Conservation (phyloP, 1,140 invertebrate genomes). For the Dendrolimus punctatus region DNA sequence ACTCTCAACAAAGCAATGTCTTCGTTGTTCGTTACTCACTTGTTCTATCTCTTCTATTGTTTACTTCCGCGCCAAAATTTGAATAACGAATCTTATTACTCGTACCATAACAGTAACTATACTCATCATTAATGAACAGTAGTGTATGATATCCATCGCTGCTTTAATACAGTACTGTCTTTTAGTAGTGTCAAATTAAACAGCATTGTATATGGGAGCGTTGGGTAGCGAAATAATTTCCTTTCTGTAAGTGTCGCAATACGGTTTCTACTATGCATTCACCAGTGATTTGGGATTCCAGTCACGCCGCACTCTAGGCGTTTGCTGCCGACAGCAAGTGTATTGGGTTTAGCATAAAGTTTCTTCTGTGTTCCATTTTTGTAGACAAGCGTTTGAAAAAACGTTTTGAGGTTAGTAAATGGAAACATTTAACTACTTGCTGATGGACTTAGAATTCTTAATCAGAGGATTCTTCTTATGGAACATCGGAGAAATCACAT, state of each 20-base stretch:
- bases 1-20: too few species aligned
- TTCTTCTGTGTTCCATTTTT: conserved; percentile 18
- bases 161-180: not conserved
- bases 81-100: too few species aligned
- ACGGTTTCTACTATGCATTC: conserved; percentile 14
- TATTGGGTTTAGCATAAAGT: conserved; percentile 33
- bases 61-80: too few species aligned
- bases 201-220: conserved; percentile 5
- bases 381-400: conserved; percentile 6
- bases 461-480: too few species aligned
- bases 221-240: conserved; percentile 5
- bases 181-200: not conserved
- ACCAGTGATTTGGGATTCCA: conserved; percentile 25
- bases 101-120: too few species aligned
- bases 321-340: conserved; percentile 26
- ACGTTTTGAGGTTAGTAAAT: too few species aligned
- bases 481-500: too few species aligned
- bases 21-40: too few species aligned
- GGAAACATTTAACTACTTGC: too few species aligned
- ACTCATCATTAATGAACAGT: too few species aligned
- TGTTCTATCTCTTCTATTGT: too few species aligned
- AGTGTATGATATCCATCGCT: conserved; percentile 11
- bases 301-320: conserved; percentile 24
- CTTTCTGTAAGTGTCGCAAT: conserved; percentile 9
- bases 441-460: too few species aligned